Percentiles rank a stretch among this genome's conserved stretches.
Evolutionary conservation across 23 tunicate species (phyloP).

Genomic region (Halocynthia roretzi): DNA sequence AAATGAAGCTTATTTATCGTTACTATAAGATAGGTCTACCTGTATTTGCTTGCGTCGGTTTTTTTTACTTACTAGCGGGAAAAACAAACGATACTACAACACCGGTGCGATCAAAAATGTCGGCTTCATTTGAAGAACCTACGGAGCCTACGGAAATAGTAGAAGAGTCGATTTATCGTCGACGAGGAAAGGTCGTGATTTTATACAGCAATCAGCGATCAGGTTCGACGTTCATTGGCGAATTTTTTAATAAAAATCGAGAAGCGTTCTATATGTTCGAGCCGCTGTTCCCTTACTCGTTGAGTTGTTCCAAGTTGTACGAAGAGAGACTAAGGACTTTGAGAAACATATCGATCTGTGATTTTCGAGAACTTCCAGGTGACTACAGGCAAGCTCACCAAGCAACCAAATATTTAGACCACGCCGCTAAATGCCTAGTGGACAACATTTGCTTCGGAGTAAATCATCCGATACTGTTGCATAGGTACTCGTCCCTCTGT

Average conservation of each 20-base stretch:
- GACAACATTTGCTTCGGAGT: neutral
- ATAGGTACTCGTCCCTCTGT: neutral
- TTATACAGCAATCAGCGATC: neutral
- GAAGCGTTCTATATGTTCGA: neutral
- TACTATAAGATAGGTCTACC: too few species aligned
- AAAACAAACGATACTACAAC: too few species aligned
- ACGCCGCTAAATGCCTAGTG: neutral
- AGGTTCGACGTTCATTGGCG: neutral
- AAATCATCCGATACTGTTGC: neutral
- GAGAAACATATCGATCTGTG: neutral
- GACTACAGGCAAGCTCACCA: neutral
- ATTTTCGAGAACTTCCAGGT: neutral
- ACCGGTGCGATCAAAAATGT: too few species aligned
- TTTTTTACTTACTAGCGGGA: too few species aligned
- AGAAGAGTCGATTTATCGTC: neutral
- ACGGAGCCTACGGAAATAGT: neutral
- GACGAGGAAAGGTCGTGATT: slow-evolving; percentile 2
- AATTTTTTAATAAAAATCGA: neutral
- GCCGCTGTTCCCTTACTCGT: neutral
- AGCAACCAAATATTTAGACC: neutral
- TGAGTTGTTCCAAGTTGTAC: neutral
- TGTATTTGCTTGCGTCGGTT: too few species aligned
- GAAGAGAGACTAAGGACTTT: neutral
- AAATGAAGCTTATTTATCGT: too few species aligned
- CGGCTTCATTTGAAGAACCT: too few species aligned